These are phyloP conservation scores for Pseudoatta argentina DNA, from an alignment of 1,140 invertebrate species.

Conservation along the genomic window DNA sequence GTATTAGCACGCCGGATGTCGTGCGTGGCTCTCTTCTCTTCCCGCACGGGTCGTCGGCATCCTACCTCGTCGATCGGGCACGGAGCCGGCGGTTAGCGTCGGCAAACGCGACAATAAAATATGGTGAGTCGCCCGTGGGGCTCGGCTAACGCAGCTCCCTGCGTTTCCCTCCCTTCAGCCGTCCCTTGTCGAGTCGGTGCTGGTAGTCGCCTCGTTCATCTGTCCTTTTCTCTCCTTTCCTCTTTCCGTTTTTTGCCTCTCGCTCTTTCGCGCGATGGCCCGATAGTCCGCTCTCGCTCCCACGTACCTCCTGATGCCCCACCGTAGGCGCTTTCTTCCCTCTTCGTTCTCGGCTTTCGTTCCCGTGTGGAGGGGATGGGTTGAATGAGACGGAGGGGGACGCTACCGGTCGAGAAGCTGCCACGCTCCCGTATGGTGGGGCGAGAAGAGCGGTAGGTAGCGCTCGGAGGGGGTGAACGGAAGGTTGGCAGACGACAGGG, in stretches of 20 bases:
- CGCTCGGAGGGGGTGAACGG: slow-evolving; percentile 67
- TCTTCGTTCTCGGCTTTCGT: slow-evolving; percentile 78
- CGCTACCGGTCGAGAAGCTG: slow-evolving; percentile 72
- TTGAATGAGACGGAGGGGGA: slow-evolving; percentile 64
- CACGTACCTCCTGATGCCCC: slow-evolving; percentile 67
- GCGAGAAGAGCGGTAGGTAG: slow-evolving; percentile 60
- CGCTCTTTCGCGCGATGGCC: slow-evolving; percentile 59
- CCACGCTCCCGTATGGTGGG: slow-evolving; percentile 70
- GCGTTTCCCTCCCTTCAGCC: slow-evolving; percentile 63
- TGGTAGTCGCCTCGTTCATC: slow-evolving; percentile 23
- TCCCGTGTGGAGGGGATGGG: slow-evolving; percentile 72
- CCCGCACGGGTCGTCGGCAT: slow-evolving; percentile 65
- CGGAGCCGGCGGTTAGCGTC: slow-evolving; percentile 77
- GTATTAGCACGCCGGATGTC: slow-evolving; percentile 68
- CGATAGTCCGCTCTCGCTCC: slow-evolving; percentile 64
- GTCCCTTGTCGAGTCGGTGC: slow-evolving; percentile 43
- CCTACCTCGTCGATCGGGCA: slow-evolving; percentile 69
- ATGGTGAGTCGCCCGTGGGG: slow-evolving; percentile 80
- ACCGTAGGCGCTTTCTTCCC: slow-evolving; percentile 77
- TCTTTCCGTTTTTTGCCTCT: slow-evolving; percentile 67
- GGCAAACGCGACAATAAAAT: slow-evolving; percentile 85
- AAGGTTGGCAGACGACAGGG: slow-evolving; percentile 58
- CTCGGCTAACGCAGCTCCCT: slow-evolving; percentile 74
- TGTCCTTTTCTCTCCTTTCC: slow-evolving; percentile 73
- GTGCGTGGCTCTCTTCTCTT: slow-evolving; percentile 68